phyloP scores from a whole-genome alignment of 2,797 vertebrate species.

The Hydrophis major region DNA sequence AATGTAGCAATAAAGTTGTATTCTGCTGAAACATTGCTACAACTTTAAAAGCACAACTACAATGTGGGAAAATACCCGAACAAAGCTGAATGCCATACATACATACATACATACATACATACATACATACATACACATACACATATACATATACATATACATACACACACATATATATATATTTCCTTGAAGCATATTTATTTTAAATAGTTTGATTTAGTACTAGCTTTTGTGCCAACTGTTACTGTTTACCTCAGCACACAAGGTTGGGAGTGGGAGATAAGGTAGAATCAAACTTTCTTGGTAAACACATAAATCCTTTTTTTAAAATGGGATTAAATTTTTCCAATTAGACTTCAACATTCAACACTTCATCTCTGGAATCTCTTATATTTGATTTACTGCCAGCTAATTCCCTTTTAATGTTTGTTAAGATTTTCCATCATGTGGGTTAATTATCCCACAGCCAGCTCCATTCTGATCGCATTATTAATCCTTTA shows the following conservation, averaged over 20 bases:
- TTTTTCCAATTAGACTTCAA: not conserved
- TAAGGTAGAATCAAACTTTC: not conserved
- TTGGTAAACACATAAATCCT: not conserved
- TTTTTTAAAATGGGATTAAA: not conserved
- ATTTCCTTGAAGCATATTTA: not conserved
- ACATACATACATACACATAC: too few species aligned
- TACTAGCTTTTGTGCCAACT: not conserved
- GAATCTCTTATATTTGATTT: conserved; percentile 23
- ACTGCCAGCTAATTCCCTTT: conserved; percentile 12
- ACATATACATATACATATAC: too few species aligned
- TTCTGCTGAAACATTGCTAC: too few species aligned
- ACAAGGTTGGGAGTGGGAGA: not conserved
- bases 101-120: too few species aligned
- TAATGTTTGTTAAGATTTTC: conserved; percentile 14
- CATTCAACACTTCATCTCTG: not conserved
- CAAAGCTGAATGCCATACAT: too few species aligned
- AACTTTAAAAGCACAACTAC: too few species aligned
- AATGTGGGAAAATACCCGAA: too few species aligned
- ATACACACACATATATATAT: too few species aligned
- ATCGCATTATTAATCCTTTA: conserved; percentile 25
- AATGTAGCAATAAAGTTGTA: too few species aligned
- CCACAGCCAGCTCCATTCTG: conserved; percentile 9
- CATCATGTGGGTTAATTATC: conserved; percentile 24
- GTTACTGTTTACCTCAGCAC: not conserved
- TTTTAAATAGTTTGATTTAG: not conserved